Percentiles rank a stretch among this genome's conserved stretches.
Conservation (phyloP, 2,888 invertebrate species). For the Periphyllus acericola region DNA sequence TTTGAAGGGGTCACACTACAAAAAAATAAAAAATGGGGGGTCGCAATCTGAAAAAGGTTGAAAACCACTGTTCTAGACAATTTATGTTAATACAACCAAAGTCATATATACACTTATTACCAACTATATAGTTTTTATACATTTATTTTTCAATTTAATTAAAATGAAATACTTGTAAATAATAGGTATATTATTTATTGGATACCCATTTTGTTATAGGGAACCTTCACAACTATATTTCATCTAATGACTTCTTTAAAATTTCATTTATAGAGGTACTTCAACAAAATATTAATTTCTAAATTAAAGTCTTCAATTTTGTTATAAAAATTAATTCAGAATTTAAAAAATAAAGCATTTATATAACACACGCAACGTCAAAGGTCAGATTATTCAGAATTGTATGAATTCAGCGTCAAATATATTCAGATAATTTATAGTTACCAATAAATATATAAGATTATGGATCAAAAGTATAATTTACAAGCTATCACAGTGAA, state of each 20-base stretch:
- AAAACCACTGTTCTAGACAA: too few relatives aligned
- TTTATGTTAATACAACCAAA: constrained; percentile 37
- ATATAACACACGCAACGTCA: too few relatives aligned
- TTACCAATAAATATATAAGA: not conserved
- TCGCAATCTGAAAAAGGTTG: too few relatives aligned
- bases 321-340: not conserved
- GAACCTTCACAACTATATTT: not conserved
- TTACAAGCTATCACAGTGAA: not conserved
- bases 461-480: not conserved
- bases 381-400: too few relatives aligned
- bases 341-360: not conserved
- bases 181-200: not conserved
- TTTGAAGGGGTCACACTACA: too few relatives aligned
- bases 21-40: too few relatives aligned
- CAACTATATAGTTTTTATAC: not conserved
- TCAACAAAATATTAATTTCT: not conserved
- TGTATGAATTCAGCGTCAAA: too few relatives aligned
- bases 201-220: not conserved
- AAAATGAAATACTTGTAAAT: constrained; percentile 13
- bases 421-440: too few relatives aligned
- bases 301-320: not conserved
- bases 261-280: not conserved
- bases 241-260: not conserved
- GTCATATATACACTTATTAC: constrained; percentile 22
- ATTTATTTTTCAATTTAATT: constrained; percentile 20